Evolutionary conservation across 2,797 vertebrate species (phyloP), one percentile per base, ranked within the genome.

Genomic region (Pitangus sulphuratus): DNA sequence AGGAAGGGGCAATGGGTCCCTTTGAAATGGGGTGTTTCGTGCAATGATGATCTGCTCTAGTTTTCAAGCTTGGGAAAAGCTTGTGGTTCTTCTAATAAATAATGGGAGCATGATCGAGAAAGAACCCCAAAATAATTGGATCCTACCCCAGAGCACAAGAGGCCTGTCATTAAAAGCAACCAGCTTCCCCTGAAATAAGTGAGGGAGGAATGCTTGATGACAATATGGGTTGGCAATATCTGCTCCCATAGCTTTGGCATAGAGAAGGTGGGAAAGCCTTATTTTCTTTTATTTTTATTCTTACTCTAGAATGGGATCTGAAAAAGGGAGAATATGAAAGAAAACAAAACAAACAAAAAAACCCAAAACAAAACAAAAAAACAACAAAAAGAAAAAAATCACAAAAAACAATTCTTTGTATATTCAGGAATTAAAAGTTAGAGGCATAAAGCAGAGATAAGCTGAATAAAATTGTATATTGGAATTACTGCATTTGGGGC

Each of bases 191-290:
- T 97, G 96, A 96, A 95, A 64, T 96, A 96, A 91, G 89, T 31
- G 96, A 93, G 94, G 93, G 90, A 96, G 90, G 97, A 95, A 92
- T 97, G 97, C 95, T 97, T 96, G 87, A 97, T 98, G 98, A 98
- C 98, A 98, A 98, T 97, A 98, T 98, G 98, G 98, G 98, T 97
- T 97, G 97, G 97, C 97, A 96, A 15, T 94, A 87, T 80, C 82
- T 97, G 97, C 97, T 98, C 97, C 97, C 98, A 97, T 98, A 98
- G 97, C 97, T 98, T 98, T 98, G 97, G 97, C 97, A 87, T 96
- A 97, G 89, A 91, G 89, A 97, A 96, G 93, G 95, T 95, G 95
- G 94, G 95, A 90, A 95, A 96, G 86, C 93, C 95, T 94, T 97
- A 96, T 91, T 96, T 94, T 95, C 65, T 96, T 87, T 90, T 74